Evolutionary conservation across 2,888 invertebrate species (phyloP).

Genomic region (Leptopilina myrica): DNA sequence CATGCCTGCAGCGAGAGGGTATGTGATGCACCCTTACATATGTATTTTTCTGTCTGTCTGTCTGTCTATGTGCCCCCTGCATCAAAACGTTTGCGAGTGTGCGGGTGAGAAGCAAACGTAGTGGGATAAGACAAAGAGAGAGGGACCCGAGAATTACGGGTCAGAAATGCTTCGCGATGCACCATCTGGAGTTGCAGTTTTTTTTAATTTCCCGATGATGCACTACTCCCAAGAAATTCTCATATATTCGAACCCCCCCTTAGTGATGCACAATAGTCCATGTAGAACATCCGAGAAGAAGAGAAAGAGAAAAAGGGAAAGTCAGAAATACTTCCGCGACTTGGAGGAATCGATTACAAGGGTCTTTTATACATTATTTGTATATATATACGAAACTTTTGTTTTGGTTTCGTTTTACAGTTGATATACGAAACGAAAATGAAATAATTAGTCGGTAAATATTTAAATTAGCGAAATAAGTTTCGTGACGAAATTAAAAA

Average conservation of each 20-base stretch:
- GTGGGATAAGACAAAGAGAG: constrained; percentile 66
- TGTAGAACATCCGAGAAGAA: not conserved
- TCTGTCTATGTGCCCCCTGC: constrained; percentile 36
- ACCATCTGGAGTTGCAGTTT: constrained; percentile 73
- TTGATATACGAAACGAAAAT: too few relatives aligned
- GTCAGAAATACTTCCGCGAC: constrained; percentile 27
- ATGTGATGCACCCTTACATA: constrained; percentile 60
- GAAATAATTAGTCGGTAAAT: too few relatives aligned
- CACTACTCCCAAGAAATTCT: constrained; percentile 57
- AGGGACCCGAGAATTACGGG: constrained; percentile 69
- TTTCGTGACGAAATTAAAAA: too few relatives aligned
- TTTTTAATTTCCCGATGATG: constrained; percentile 70
- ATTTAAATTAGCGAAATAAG: too few relatives aligned
- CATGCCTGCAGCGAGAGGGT: constrained; percentile 62
- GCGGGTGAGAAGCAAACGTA: constrained; percentile 51
- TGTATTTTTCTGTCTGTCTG: constrained; percentile 35
- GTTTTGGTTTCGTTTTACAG: too few relatives aligned
- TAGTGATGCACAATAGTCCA: not conserved
- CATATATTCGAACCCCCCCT: not conserved
- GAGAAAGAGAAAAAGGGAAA: not conserved
- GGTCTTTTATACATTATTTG: too few relatives aligned
- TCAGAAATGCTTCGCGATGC: constrained; percentile 74
- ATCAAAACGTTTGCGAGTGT: not conserved
- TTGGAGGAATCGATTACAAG: constrained; percentile 32
- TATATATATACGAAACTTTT: too few relatives aligned